Percentiles rank a stretch among this genome's conserved stretches.
These are phyloP conservation scores for Solea solea DNA, from an alignment of 2,113 vertebrate genomes.

Conservation along the genomic window DNA sequence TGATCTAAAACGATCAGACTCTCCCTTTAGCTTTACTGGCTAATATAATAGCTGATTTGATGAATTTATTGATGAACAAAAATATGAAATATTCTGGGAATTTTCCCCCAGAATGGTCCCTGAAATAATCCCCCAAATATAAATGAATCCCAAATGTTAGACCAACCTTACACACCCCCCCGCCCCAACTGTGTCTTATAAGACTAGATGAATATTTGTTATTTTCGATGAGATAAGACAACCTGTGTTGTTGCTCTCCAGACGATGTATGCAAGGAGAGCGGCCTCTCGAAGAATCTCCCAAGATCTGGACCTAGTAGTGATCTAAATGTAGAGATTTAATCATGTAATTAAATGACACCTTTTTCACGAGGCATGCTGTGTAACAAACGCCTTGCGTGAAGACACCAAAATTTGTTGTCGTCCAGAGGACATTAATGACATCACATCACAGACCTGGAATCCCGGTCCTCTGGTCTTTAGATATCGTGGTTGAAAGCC, in stretches of 20 bases:
- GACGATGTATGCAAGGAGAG: conserved; percentile 52
- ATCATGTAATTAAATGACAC: conserved; percentile 57
- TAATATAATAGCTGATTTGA: conserved; percentile 25
- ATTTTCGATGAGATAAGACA: conserved; percentile 16
- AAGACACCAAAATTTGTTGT: conserved; percentile 40
- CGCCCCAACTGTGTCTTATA: neutral
- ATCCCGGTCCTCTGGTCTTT: conserved; percentile 52
- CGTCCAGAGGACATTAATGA: conserved; percentile 62
- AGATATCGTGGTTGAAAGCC: conserved; percentile 61
- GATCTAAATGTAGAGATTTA: conserved; percentile 51
- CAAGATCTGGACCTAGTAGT: conserved; percentile 32
- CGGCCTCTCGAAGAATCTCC: conserved; percentile 37
- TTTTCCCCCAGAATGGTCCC: neutral
- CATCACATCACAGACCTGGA: conserved; percentile 43
- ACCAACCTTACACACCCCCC: neutral
- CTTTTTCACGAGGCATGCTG: conserved; percentile 58
- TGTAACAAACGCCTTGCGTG: conserved; percentile 63
- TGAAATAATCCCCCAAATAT: neutral
- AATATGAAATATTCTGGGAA: conserved; percentile 22
- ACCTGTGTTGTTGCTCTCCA: conserved; percentile 16
- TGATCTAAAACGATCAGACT: conserved; percentile 40
- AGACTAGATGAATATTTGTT: conserved; percentile 24
- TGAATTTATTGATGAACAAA: conserved; percentile 28
- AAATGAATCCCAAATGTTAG: conserved; percentile 12
- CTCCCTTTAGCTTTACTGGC: conserved; percentile 49